Base-by-base conservation (phyloP, 2,113 vertebrate species). In the Gambusia holbrooki region DNA sequence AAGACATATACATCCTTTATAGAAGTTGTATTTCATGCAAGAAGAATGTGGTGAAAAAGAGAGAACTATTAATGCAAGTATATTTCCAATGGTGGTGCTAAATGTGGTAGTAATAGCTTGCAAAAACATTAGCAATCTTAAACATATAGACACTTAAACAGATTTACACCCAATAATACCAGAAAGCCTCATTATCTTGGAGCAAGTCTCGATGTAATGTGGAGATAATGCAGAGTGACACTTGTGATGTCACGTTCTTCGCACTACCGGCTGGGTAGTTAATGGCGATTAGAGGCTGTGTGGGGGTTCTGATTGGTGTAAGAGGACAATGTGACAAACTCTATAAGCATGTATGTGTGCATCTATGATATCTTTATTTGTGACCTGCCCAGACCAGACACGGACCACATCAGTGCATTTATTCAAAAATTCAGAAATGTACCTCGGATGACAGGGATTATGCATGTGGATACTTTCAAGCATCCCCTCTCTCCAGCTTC, bases 201-300 rank as follows among this genome's bases (percentile, higher is more conserved):
- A 89, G 79, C 73, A 77, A 87, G 80, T 81, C 74, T 81, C 88
- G 83, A 88, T 14, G 66, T 77, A 66, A 86, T 28, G 82, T 78
- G 68, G 83, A 73, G 66, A 75, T 94, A 93, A 94, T 88, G 40
- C 73, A 72, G 74, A 83, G 75, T 90, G 93, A 93, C 92, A 81
- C 54, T 89, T 77, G 83, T 90, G 87, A 93, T 92, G 92, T 92
- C 89, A 93, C 81, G 93, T 90, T 92, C 89, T 91, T 93, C 88
- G 71, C 90, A 91, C 91, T 90, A 93, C 90, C 87, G 89, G 90
- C 84, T 91, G 86, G 66, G 69, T 87, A 84, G 88, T 93, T 91
- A 92, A 91, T 88, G 80, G 85, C 86, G 84, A 93, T 93, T 91
- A 90, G 86, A 89, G 71, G 78, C 72, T 74, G 27, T 67, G 65